Percentiles rank a stretch among this genome's conserved stretches.
Conservation (phyloP, 2,888 invertebrate genomes). For the Malachius bipustulatus region DNA sequence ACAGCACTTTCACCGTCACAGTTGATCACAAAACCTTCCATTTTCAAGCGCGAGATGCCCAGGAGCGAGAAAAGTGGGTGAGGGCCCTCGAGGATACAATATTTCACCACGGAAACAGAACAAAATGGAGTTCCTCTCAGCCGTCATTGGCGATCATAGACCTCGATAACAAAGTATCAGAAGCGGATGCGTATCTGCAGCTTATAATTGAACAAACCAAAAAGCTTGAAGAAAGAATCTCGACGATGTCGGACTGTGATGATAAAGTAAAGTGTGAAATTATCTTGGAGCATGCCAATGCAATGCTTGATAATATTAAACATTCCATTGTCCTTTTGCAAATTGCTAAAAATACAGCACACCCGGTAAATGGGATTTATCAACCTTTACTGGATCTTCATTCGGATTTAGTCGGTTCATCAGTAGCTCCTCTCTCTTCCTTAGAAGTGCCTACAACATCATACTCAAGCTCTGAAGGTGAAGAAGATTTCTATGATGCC, state of each 20-base stretch:
- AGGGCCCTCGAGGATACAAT: slow-evolving; percentile 91
- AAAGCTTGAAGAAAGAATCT: slow-evolving; percentile 57
- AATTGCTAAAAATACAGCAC: slow-evolving; percentile 92
- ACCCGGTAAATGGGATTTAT: slow-evolving; percentile 83
- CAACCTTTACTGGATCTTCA: slow-evolving; percentile 44
- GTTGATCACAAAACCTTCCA: slow-evolving; percentile 99
- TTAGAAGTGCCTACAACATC: slow-evolving; percentile 80
- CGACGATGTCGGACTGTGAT: slow-evolving; percentile 46
- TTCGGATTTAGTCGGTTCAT: slow-evolving; percentile 18
- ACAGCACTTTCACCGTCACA: slow-evolving; percentile 97
- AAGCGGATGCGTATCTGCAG: slow-evolving; percentile 93
- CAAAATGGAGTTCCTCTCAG: slow-evolving; percentile 45
- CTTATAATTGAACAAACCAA: slow-evolving; percentile 87
- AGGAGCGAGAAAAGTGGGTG: slow-evolving; percentile 94
- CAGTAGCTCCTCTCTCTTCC: slow-evolving; percentile 43
- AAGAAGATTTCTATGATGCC: slow-evolving; percentile 91
- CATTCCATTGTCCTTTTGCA: slow-evolving; percentile 96
- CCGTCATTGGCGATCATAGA: slow-evolving; percentile 50
- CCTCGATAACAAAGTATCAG: slow-evolving; percentile 81
- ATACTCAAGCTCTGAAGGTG: slow-evolving; percentile 95
- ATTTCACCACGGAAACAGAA: slow-evolving; percentile 61
- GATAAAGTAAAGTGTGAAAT: slow-evolving; percentile 57
- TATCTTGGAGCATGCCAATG: slow-evolving; percentile 64
- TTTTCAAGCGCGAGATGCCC: slow-evolving; percentile 92
- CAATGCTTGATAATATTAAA: slow-evolving; percentile 94